Evolutionary conservation across 92 coral and sea anemone genomes (phyloP), one percentile per base, ranked within the genome.

Genomic region (Epizoanthus stellaris): DNA sequence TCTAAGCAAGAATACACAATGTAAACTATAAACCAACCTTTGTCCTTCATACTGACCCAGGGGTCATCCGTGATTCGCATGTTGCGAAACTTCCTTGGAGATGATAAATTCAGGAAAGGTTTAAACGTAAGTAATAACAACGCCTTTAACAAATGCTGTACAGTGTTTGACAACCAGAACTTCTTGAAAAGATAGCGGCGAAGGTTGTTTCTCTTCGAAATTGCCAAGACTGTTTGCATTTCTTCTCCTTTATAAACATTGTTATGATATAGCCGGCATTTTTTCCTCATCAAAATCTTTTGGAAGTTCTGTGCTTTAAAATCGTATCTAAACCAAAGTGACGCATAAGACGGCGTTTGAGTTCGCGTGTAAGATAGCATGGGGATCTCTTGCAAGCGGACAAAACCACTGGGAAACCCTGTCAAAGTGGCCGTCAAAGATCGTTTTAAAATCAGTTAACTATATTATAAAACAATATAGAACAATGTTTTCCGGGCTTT

Each of bases 61-160:
- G 99, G 99, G 23, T 95, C 99, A 23, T 97, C 99, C 3, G 95
- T 97, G n/a, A 97, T 97, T 84, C 99, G 99, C 65, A 97, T 97
- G 99, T 86, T 97, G 61, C 92, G 93, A 84, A 89, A 90, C 47
- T 97, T 97, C 86, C 82, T 97, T 60, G 99, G 99, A 53, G 99
- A 97, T 68, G 76, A 86, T 12, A 92, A 82, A 13, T 97, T 97
- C 89, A 93, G 92, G 65, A 95, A 89, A 75, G 99, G 99, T 40
- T 82, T 97, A 40, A 91, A 93, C 93, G 99, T 97, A 81, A 68
- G 77, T 36, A 34, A 15, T n/a, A 52, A 7, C 80, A 23, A 6
- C 34, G n/a, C n/a, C 16, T 8, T 80, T 0, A 6, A 45, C 52
- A 45, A 45, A 45, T 6, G 14, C 56, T 52, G 30, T 42, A 23